Evolutionary conservation across 2,113 vertebrate species (phyloP).

Genomic region (Mohoua ochrocephala): DNA sequence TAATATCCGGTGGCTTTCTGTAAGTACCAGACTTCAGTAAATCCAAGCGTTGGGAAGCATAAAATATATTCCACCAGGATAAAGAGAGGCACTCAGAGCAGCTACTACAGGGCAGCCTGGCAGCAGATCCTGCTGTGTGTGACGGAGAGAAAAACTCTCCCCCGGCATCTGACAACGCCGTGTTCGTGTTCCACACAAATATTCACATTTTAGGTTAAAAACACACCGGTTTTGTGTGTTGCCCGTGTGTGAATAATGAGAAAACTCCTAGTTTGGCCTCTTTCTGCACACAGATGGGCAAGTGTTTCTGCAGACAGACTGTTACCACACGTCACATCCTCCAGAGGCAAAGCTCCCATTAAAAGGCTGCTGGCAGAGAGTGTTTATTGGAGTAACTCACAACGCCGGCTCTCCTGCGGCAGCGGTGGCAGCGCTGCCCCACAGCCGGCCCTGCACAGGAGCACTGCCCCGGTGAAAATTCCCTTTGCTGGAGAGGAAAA

Average conservation of each 20-base stretch:
- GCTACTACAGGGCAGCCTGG: background rate
- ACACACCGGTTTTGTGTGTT: background rate
- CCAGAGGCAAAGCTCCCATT: background rate
- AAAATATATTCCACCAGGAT: background rate
- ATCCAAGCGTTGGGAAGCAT: background rate
- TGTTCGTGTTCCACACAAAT: accelerated
- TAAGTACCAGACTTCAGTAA: background rate
- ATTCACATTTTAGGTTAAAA: background rate
- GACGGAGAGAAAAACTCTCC: background rate
- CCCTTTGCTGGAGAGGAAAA: background rate
- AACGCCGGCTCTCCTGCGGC: accelerated
- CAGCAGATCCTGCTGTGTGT: background rate
- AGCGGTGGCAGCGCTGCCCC: background rate
- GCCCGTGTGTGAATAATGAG: background rate
- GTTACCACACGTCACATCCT: background rate
- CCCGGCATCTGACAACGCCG: accelerated
- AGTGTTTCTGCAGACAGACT: slow-evolving; percentile 43
- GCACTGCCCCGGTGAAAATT: accelerated
- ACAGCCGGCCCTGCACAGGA: background rate
- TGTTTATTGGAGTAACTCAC: background rate
- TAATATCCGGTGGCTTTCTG: background rate
- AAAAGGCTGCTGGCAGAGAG: background rate
- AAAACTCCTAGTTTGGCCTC: background rate
- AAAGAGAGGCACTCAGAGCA: background rate
- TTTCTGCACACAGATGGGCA: background rate